phyloP scores from a whole-genome alignment of 2,113 vertebrate species.

The Pteropus alecto region DNA sequence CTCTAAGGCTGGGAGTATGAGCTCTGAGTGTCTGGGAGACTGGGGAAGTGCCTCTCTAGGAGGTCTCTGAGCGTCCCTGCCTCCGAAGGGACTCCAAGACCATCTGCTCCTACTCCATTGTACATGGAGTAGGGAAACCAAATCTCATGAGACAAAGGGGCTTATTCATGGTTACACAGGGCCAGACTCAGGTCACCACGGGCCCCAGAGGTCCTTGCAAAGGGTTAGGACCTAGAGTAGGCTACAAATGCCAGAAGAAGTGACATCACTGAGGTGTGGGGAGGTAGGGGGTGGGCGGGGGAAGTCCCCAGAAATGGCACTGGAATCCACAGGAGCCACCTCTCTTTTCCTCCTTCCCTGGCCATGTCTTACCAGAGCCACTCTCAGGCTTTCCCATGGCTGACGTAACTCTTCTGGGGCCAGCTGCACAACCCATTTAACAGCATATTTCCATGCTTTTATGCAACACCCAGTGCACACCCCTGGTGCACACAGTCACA shows the following conservation, averaged over 20 bases:
- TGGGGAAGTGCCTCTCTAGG: not conserved
- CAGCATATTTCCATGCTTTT: not conserved
- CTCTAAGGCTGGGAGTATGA: no score
- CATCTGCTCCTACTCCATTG: not conserved
- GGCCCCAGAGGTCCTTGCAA: not conserved
- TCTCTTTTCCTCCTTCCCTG: not conserved
- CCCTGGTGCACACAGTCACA: not conserved
- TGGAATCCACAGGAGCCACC: not conserved
- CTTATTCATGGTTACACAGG: not conserved
- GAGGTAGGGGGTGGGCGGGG: accelerated
- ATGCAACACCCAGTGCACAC: not conserved
- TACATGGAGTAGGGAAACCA: not conserved
- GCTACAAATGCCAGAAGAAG: not conserved
- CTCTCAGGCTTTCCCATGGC: not conserved
- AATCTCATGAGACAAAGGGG: not conserved
- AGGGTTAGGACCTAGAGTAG: not conserved
- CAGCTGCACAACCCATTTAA: not conserved
- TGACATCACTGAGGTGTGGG: not conserved
- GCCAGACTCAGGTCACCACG: not conserved
- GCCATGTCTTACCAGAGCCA: not conserved
- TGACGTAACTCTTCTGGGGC: not conserved
- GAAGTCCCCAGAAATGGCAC: not conserved
- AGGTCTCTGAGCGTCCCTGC: not conserved
- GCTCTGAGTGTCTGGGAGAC: not conserved
- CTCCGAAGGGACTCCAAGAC: not conserved